Percentiles rank a stretch among this genome's conserved stretches.
Evolutionary conservation across 2,797 vertebrate genomes (phyloP).

Genomic region (Eidolon dupreanum): DNA sequence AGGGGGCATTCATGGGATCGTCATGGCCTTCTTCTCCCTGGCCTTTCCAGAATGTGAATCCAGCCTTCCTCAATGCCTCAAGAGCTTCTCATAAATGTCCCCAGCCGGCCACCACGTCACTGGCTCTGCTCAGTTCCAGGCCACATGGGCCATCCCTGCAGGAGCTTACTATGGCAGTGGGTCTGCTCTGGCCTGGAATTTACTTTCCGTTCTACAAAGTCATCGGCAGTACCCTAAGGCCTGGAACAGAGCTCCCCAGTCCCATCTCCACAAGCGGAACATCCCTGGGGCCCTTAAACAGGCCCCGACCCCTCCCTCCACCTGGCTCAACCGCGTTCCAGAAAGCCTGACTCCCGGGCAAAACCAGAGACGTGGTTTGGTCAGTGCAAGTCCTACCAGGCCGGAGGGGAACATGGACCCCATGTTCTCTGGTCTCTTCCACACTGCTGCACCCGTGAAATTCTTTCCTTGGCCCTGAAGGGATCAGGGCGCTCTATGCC

Average conservation of each 20-base stretch:
- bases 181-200: background rate
- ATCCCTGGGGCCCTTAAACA: background rate
- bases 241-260: background rate
- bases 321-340: background rate
- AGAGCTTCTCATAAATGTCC: background rate
- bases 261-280: background rate
- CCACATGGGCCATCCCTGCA: background rate
- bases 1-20: background rate
- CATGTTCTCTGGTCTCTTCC: background rate
- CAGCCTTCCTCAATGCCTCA: background rate
- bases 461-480: background rate
- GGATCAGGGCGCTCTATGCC: background rate
- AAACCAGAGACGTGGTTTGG: background rate
- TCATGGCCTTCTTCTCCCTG: background rate
- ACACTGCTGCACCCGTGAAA: background rate
- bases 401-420: background rate
- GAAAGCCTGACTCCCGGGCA: background rate
- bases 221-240: too few species aligned
- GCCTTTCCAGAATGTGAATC: background rate
- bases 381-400: background rate
- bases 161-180: background rate
- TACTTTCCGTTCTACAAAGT: background rate
- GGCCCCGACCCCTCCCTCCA: too few species aligned
- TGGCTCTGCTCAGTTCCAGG: background rate
- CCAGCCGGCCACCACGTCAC: background rate